Evolutionary conservation across 1,140 invertebrate species (phyloP).

Genomic region (Drosophila parabipectinata): DNA sequence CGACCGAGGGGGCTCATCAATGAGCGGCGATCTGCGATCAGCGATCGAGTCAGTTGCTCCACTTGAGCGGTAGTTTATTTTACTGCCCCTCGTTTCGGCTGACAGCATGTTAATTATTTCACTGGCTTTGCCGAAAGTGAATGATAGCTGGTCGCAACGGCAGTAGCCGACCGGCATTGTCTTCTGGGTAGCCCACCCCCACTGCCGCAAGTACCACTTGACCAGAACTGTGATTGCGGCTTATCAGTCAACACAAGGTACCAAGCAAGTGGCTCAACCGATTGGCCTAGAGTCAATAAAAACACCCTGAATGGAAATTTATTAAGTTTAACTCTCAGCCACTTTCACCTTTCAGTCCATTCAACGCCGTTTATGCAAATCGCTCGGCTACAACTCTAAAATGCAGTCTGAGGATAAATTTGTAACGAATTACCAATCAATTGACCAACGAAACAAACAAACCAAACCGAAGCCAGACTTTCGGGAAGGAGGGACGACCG

Average conservation of each 20-base stretch:
- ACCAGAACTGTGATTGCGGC: slow-evolving; percentile 37
- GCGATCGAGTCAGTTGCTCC: slow-evolving; percentile 63
- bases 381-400: slow-evolving; percentile 23
- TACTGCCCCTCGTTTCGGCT: slow-evolving; percentile 31
- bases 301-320: slow-evolving; percentile 34
- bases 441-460: slow-evolving; percentile 61
- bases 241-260: slow-evolving; percentile 33
- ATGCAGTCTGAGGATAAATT: slow-evolving; percentile 53
- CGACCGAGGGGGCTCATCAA: slow-evolving; percentile 38
- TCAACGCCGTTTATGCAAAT: slow-evolving; percentile 49
- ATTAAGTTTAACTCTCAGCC: slow-evolving; percentile 50
- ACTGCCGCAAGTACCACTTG: slow-evolving; percentile 24
- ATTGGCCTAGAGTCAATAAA: slow-evolving; percentile 32
- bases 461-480: slow-evolving; percentile 36
- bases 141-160: slow-evolving; percentile 20
- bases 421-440: slow-evolving; percentile 69
- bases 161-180: neutral
- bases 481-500: slow-evolving; percentile 11
- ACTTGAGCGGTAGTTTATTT: slow-evolving; percentile 33
- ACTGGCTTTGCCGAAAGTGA: slow-evolving; percentile 10
- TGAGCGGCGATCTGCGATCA: slow-evolving; percentile 18
- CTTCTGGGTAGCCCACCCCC: neutral
- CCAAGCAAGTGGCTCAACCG: slow-evolving; percentile 23
- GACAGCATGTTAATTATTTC: slow-evolving; percentile 66
- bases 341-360: slow-evolving; percentile 33